Evolutionary conservation across 1,140 invertebrate genomes (phyloP), one percentile per base, ranked within the genome.

Genomic region (Drosophila virilis): DNA sequence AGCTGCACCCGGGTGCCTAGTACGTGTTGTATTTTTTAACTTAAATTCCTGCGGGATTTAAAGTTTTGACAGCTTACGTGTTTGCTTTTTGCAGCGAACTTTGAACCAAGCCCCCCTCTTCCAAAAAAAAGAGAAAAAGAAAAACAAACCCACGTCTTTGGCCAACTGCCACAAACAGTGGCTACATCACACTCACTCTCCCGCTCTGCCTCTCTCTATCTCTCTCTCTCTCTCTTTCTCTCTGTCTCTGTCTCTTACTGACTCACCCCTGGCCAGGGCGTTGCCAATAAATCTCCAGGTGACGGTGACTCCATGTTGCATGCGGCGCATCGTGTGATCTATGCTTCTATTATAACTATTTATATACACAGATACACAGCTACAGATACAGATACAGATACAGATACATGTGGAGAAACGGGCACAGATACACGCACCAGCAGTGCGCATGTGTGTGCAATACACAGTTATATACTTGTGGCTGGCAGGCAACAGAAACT

Each of bases 21-120:
- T 89, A 89, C 80, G 84, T 89, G 85, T 89, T 90, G 83, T 89
- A 89, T 90, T 89, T 89, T 85, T 89, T 90, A 89, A 89, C 85
- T 90, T 78, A 85, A 90, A 90, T 90, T 90, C 85, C 85, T 78
- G 67, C 55, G 85, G 85, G 85, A 90, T 81, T 90, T 90, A 85
- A 90, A 90, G 85, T 90, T 90, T 90, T 90, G 85, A 90, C 85
- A 90, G 85, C 85, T 90, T 90, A 90, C 84, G 84, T 89, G 84
- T 89, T 89, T 89, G 85, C 84, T 68, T 89, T 89, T 80, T 80
- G 74, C 80, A 78, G 62, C 84, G 84, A 89, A 88, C 85, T 89
- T 88, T 89, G 83, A 80, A 88, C 84, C 71, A 65, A 69, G 65
- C 48, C 48, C 46, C 35, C 12, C 40, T 4, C 7, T 17, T 17